These are phyloP conservation scores for Sibirionetta formosa DNA, from an alignment of 2,797 vertebrate species.

Conservation along the genomic window DNA sequence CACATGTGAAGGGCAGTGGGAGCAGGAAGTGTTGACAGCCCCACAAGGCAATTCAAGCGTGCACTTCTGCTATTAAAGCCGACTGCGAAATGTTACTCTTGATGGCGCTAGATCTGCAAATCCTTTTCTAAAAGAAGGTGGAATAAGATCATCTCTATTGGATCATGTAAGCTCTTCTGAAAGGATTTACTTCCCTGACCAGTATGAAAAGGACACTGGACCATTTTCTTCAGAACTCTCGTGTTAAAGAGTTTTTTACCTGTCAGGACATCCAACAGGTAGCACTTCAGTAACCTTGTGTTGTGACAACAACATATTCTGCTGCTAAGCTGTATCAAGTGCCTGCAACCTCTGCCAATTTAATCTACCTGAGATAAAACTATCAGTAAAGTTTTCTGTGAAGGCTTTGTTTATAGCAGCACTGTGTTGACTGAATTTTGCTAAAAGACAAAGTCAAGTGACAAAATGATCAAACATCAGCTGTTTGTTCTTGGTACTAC, in stretches of 20 bases:
- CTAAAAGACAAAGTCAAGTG: background rate
- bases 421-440: background rate
- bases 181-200: background rate
- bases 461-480: background rate
- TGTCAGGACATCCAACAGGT: background rate
- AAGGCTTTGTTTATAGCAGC: background rate
- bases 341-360: background rate
- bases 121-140: background rate
- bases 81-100: background rate
- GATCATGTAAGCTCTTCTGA: background rate
- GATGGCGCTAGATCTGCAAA: background rate
- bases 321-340: background rate
- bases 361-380: background rate
- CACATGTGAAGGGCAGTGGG: rapidly evolving
- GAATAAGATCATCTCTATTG: background rate
- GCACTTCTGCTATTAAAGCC: background rate
- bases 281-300: background rate
- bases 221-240: background rate
- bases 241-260: background rate
- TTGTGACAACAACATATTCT: background rate
- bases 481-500: background rate
- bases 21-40: background rate
- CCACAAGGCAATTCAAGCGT: background rate
- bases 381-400: background rate
- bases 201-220: background rate